phyloP scores from a whole-genome alignment of 1,140 invertebrate genomes.

The Bombus sylvicola region DNA sequence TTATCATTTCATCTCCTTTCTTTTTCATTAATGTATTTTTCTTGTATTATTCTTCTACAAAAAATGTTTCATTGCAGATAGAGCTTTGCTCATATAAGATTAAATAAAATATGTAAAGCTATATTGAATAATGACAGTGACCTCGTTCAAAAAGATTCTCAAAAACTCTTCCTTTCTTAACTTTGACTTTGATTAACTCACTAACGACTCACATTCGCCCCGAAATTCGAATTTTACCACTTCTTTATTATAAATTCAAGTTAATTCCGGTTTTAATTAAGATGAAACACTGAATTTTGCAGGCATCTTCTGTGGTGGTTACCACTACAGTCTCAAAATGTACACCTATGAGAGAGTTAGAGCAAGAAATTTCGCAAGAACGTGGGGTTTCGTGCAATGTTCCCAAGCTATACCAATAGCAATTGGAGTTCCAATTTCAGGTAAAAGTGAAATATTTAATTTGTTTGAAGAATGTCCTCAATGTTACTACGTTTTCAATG shows the following conservation, averaged over 20 bases:
- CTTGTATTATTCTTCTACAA: no score
- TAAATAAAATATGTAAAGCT: no score
- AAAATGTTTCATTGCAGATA: no score
- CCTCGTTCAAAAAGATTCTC: no score
- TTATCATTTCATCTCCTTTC: no score
- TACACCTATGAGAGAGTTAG: constrained; percentile 93
- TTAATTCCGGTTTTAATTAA: background rate
- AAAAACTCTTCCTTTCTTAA: no score
- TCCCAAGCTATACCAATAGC: constrained; percentile 93
- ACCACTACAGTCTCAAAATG: constrained; percentile 94
- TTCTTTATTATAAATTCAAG: background rate
- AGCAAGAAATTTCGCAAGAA: constrained; percentile 92
- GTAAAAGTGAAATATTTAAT: constrained; percentile 78
- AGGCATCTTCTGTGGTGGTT: constrained; percentile 91
- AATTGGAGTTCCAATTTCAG: constrained; percentile 92
- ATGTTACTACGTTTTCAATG: background rate
- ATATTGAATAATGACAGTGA: no score
- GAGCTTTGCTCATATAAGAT: no score
- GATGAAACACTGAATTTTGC: background rate
- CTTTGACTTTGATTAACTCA: no score
- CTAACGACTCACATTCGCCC: no score
- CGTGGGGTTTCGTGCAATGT: constrained; percentile 95
- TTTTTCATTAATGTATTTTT: no score
- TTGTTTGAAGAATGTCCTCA: background rate
- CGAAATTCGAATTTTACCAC: background rate